phyloP scores from a whole-genome alignment of 2,888 invertebrate species.

The Acleris laterana region DNA sequence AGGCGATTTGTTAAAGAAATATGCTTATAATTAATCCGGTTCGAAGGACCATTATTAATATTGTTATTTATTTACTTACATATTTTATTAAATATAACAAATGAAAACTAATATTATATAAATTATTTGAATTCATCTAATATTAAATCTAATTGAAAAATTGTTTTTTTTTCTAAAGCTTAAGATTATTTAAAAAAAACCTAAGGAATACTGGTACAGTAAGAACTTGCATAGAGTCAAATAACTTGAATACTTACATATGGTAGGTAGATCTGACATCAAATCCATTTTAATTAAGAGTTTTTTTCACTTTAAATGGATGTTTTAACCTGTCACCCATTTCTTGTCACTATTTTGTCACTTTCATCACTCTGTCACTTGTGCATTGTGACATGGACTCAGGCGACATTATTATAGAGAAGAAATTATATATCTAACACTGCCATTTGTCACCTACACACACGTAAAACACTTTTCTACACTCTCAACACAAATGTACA shows the following conservation, averaged over 20 bases:
- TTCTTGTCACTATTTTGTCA: constrained; percentile 61
- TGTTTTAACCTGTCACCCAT: constrained; percentile 79
- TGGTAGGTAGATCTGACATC: constrained; percentile 69
- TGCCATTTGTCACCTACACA: neutral
- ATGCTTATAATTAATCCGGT: too few species aligned
- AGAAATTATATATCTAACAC: constrained; percentile 10
- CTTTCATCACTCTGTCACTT: constrained; percentile 37
- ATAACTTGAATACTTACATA: constrained; percentile 64
- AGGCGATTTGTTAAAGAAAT: too few species aligned
- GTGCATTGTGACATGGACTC: constrained; percentile 29
- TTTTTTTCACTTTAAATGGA: constrained; percentile 77
- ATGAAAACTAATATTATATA: too few species aligned
- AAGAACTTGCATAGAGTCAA: neutral
- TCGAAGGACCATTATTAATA: too few species aligned
- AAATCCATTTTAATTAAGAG: constrained; percentile 70
- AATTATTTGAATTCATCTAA: too few species aligned
- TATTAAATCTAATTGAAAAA: too few species aligned
- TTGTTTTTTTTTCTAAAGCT: too few species aligned
- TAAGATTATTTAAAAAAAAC: neutral
- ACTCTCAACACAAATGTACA: neutral
- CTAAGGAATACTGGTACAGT: neutral
- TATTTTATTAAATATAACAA: too few species aligned
- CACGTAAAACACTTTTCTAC: neutral
- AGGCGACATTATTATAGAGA: neutral
- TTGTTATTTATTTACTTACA: too few species aligned